phyloP scores from a whole-genome alignment of 2,113 vertebrate genomes.

The Dicentrarchus labrax region DNA sequence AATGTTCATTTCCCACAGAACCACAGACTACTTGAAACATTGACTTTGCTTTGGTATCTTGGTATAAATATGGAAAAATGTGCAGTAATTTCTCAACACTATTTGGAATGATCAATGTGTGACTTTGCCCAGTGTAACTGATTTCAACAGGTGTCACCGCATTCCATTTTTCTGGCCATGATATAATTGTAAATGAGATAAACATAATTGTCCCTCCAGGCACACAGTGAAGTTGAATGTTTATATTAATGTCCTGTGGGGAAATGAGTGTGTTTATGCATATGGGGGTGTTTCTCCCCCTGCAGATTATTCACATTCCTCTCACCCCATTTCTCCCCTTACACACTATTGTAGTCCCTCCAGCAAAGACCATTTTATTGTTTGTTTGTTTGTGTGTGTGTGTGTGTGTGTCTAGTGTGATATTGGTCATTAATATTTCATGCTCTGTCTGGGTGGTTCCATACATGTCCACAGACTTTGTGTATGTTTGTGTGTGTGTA shows the following conservation, averaged over 20 bases:
- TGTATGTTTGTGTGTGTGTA: constrained; percentile 1
- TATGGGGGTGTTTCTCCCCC: constrained; percentile 12
- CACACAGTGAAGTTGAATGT: constrained; percentile 48
- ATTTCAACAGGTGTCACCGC: constrained; percentile 35
- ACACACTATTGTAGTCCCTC: constrained; percentile 35
- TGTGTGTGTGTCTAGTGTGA: constrained; percentile 43
- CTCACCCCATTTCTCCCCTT: constrained; percentile 2
- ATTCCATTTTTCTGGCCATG: constrained; percentile 32
- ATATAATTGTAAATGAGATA: constrained; percentile 62
- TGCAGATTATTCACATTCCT: constrained; percentile 56
- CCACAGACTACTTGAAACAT: background rate
- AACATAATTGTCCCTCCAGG: constrained; percentile 55
- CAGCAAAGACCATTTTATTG: constrained; percentile 39
- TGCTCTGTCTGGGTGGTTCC: constrained; percentile 51
- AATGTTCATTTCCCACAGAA: background rate
- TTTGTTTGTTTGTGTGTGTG: constrained; percentile 56
- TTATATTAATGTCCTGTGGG: constrained; percentile 64
- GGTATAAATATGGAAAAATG: background rate
- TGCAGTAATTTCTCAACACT: background rate
- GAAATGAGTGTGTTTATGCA: constrained; percentile 58
- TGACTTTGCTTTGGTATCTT: background rate
- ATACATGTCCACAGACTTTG: constrained; percentile 5
- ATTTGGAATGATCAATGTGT: background rate
- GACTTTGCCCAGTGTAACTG: background rate
- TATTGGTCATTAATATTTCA: constrained; percentile 75